phyloP scores from a whole-genome alignment of 2,113 vertebrate genomes.

The Egretta garzetta region DNA sequence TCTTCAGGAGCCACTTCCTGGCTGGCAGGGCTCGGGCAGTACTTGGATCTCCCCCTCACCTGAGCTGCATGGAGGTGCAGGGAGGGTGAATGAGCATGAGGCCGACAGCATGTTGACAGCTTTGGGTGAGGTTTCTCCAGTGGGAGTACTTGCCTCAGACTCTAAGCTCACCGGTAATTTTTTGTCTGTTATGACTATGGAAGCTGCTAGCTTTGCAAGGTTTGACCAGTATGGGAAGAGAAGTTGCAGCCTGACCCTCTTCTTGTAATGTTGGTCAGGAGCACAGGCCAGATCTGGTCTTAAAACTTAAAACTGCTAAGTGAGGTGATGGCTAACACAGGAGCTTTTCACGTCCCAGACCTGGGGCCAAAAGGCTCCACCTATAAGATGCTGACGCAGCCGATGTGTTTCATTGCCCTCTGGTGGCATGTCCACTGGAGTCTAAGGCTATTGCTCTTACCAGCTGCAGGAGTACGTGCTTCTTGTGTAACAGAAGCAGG shows the following conservation, averaged over 20 bases:
- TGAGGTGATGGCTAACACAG: not conserved
- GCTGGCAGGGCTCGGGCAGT: not conserved
- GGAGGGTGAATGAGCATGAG: rapidly evolving
- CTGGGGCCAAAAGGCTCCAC: not conserved
- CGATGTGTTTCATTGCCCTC: not conserved
- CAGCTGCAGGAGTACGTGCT: not conserved
- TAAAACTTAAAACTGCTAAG: not conserved
- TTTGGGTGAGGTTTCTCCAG: not conserved
- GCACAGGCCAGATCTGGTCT: not conserved
- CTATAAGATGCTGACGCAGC: not conserved
- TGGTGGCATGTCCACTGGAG: not conserved
- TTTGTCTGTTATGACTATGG: not conserved
- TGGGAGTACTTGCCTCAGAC: not conserved
- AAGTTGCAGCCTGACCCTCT: not conserved
- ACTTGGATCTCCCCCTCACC: not conserved
- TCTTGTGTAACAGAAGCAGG: not conserved
- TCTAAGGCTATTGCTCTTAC: not conserved
- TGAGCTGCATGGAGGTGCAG: not conserved
- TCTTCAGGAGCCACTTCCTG: not conserved
- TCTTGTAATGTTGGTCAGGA: not conserved
- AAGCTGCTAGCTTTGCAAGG: not conserved
- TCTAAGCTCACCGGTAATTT: not conserved
- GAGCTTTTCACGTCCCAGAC: not conserved
- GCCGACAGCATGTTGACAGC: not conserved
- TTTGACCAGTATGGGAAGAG: not conserved